Evolutionary conservation across 2,113 vertebrate genomes (phyloP).

Genomic region (Neomonachus schauinslandi): DNA sequence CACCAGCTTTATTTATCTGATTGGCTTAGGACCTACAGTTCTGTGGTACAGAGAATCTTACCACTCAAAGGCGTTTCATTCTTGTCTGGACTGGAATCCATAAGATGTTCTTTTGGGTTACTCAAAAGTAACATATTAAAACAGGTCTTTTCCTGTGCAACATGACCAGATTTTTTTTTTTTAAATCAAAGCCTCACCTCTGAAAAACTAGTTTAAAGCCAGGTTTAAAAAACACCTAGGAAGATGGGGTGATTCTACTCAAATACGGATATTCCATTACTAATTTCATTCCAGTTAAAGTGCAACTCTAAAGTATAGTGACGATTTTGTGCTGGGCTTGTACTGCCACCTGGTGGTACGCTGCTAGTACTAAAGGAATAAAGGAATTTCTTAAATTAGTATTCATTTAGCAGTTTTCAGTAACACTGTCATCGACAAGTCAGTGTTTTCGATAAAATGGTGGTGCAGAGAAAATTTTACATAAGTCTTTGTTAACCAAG

Average conservation of each 20-base stretch:
- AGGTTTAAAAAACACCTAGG: not conserved
- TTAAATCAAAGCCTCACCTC: not conserved
- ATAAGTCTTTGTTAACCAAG: not conserved
- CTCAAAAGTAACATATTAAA: not conserved
- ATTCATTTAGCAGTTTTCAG: not conserved
- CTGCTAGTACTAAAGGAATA: not conserved
- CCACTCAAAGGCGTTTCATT: not conserved
- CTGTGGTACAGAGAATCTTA: not conserved
- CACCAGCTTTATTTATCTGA: not conserved
- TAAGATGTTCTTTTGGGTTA: not conserved
- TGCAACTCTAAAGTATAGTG: not conserved
- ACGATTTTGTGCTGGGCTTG: conserved; percentile 45
- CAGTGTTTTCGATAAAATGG: not conserved
- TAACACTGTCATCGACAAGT: not conserved
- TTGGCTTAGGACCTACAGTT: not conserved
- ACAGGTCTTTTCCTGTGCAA: not conserved
- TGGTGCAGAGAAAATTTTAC: not conserved
- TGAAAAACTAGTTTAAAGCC: not conserved
- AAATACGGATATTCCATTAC: not conserved
- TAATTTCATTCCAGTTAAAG: conserved; percentile 29
- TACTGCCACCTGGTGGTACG: conserved; percentile 61
- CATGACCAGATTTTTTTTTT: not conserved
- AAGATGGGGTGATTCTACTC: not conserved
- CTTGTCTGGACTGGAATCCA: not conserved
- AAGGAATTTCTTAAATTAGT: not conserved